Conservation (phyloP, 2,888 invertebrate species). For the Drosophila pegasa region DNA sequence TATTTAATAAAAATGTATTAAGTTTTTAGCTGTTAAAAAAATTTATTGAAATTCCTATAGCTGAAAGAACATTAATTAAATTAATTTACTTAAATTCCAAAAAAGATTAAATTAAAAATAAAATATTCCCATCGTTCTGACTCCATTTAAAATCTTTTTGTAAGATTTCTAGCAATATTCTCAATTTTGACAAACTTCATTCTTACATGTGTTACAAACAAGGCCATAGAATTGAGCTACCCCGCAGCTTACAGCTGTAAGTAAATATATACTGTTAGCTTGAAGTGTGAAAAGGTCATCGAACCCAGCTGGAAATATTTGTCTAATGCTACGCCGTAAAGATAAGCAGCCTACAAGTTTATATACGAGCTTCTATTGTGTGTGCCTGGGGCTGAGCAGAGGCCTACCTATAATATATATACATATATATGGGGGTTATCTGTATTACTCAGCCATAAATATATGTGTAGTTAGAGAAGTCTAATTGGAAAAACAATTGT, state of each 20-base stretch:
- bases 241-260: neutral
- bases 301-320: conserved; percentile 37
- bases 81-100: too few species aligned
- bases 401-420: neutral
- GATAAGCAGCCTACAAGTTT: conserved; percentile 35
- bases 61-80: too few species aligned
- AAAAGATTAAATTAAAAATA: too few species aligned
- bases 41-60: too few species aligned
- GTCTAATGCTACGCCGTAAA: conserved; percentile 46
- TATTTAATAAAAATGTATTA: too few species aligned
- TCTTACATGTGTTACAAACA: neutral
- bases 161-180: too few species aligned
- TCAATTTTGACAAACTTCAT: neutral
- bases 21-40: too few species aligned
- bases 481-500: conserved; percentile 13
- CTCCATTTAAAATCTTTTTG: too few species aligned
- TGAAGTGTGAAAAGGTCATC: conserved; percentile 36
- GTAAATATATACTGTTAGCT: conserved; percentile 8
- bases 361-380: conserved; percentile 23
- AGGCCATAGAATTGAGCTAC: neutral
- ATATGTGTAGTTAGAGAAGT: neutral
- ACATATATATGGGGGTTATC: conserved; percentile 29
- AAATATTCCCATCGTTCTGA: too few species aligned
- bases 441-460: conserved; percentile 5
- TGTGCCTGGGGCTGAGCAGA: conserved; percentile 18